Percentiles rank a stretch among this genome's conserved stretches.
Evolutionary conservation across 2,113 vertebrate species (phyloP).

Genomic region (Stomatorhinus ivindoensis): DNA sequence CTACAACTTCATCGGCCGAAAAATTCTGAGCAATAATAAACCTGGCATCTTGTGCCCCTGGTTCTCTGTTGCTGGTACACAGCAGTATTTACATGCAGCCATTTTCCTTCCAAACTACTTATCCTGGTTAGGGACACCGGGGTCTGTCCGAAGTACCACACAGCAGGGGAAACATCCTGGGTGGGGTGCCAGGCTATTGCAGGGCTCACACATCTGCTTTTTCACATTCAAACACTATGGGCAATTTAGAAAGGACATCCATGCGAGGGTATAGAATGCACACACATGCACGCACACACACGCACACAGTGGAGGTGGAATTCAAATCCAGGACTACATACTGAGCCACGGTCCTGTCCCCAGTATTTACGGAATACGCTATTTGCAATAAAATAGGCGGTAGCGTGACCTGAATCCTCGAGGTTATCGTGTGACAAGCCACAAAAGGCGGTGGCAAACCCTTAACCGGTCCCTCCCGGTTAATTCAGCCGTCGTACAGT

Average conservation of each 20-base stretch:
- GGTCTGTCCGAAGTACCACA: neutral
- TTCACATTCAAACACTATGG: neutral
- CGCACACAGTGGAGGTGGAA: neutral
- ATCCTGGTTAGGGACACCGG: neutral
- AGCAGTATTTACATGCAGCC: neutral
- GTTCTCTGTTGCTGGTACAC: neutral
- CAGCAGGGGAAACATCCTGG: neutral
- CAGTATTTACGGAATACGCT: neutral
- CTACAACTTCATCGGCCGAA: neutral
- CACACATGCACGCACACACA: neutral
- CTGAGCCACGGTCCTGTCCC: neutral
- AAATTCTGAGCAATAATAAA: neutral
- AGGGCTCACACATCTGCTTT: neutral
- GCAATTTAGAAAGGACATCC: neutral
- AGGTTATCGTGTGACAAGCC: neutral
- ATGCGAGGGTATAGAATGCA: neutral
- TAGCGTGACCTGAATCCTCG: neutral
- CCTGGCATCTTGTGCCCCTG: too few species aligned
- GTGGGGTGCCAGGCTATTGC: neutral
- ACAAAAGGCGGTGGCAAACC: neutral
- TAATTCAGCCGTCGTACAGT: neutral
- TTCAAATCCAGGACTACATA: neutral
- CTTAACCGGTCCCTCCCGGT: neutral
- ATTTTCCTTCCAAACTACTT: neutral
- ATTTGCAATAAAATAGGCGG: neutral